Evolutionary conservation across 2,113 vertebrate species (phyloP).

Genomic region (Barbus barbus): DNA sequence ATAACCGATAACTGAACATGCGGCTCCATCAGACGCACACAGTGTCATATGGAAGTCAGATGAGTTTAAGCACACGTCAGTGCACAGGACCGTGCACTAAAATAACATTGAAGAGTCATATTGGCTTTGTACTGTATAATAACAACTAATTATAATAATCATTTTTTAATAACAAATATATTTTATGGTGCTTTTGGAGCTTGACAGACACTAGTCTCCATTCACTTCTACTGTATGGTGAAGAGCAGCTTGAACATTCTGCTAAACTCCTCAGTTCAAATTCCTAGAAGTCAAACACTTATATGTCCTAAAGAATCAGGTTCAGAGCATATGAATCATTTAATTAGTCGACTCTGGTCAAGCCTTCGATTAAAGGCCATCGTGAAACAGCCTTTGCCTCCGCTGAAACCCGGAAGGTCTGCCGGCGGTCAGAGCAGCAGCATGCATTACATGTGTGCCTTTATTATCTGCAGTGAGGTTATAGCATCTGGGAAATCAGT

Average conservation of each 20-base stretch:
- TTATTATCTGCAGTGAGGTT: slow-evolving; percentile 53
- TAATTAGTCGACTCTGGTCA: neutral
- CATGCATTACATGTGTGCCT: slow-evolving; percentile 59
- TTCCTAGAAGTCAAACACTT: neutral
- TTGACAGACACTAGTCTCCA: neutral
- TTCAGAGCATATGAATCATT: neutral
- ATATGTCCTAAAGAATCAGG: neutral
- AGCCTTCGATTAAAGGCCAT: neutral
- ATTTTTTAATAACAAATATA: neutral
- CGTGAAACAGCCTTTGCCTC: neutral
- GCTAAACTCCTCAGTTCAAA: neutral
- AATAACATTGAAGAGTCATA: neutral
- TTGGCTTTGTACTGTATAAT: neutral
- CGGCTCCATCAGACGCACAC: neutral
- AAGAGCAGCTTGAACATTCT: neutral
- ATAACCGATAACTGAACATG: slow-evolving; percentile 22
- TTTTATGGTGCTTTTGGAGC: too few relatives aligned
- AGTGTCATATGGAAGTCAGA: slow-evolving; percentile 30
- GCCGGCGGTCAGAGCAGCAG: slow-evolving; percentile 54
- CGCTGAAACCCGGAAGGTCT: neutral
- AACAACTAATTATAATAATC: neutral
- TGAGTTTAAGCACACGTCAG: neutral
- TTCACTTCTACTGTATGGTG: neutral
- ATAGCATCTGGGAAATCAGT: slow-evolving; percentile 62
- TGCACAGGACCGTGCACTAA: neutral